Base-by-base conservation (phyloP, 1,140 invertebrate species). In the Stegodyphus mimosarum region DNA sequence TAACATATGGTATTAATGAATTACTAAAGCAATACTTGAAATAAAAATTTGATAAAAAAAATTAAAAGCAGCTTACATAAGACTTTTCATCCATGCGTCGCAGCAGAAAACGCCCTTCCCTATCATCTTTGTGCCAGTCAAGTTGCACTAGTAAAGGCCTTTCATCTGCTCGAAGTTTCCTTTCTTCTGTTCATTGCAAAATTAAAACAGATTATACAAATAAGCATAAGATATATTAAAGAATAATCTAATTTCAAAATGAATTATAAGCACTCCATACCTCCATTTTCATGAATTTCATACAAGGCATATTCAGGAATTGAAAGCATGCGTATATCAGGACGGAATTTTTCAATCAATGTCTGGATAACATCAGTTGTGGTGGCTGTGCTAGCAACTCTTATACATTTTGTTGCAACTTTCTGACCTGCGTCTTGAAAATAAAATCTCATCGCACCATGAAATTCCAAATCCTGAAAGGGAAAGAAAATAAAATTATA, bases 401-500 rank as follows among this genome's bases (percentile, higher is more conserved):
- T 93, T 87, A 99, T 98, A 91, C 99, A 99, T 92, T 99, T 99
- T 53, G 98, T 99, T n/a, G 97, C 96, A 67, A 99, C 97, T 91
- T 99, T 98, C 91, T 97, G 95, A 55, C 96, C 96, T 51, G 95
- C 95, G 91, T 98, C 96, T 96, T 99, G 98, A 90, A 99, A 99
- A 91, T 98, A 99, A 92, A 99, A 99, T 76, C 93, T 89, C 96
- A 99, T 99, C 17, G 99, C 98, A 17, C 99, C 99, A 91, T 99
- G 96, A 91, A 99, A 99, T 91, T 99, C 97, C 89, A 99, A 92
- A 89, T 99, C 95, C 86, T 87, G 70, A n/a, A 80, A 48, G 89
- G 88, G 84, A 87, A 76, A 76, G 75, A n/a, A 74, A 33, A 60
- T 1, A 10, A 60, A 60, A 60, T 1, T 33, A 33, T n/a, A 10